A percentile compares a stretch with the other conserved stretches of the same genome.
Evolutionary conservation across 2,797 vertebrate species (phyloP).

Genomic region (Micropoecilia bifurca): DNA sequence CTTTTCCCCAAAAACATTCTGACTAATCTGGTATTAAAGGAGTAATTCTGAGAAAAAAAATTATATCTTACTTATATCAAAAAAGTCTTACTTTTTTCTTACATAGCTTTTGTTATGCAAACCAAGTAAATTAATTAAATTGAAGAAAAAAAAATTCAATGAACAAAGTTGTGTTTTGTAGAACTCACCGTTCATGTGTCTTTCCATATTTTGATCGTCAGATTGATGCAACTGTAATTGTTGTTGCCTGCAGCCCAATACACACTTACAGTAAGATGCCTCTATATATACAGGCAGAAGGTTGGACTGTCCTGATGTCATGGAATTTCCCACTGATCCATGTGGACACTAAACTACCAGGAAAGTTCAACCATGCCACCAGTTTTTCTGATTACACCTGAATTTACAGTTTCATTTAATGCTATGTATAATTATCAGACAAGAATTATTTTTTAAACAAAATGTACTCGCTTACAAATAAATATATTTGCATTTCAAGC

Average conservation of each 20-base stretch:
- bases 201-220: conserved; percentile 10
- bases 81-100: not conserved
- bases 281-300: conserved; percentile 20
- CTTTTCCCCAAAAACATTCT: not conserved
- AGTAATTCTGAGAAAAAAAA: not conserved
- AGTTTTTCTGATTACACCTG: not conserved
- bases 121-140: not conserved
- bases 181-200: conserved; percentile 19
- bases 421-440: not conserved
- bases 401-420: not conserved
- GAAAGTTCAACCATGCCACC: conserved; percentile 10
- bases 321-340: conserved; percentile 38
- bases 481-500: not conserved
- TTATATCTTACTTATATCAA: no score
- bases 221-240: conserved; percentile 15
- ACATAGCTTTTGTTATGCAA: not conserved
- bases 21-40: not conserved
- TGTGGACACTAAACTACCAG: conserved; percentile 2
- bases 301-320: conserved; percentile 36
- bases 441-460: not conserved
- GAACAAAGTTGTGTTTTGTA: not conserved
- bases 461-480: not conserved
- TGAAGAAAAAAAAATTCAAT: not conserved
- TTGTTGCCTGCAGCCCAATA: not conserved
- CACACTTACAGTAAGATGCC: not conserved